Conservation (phyloP, 1,140 invertebrate genomes). For the Melitaea cinxia region DNA sequence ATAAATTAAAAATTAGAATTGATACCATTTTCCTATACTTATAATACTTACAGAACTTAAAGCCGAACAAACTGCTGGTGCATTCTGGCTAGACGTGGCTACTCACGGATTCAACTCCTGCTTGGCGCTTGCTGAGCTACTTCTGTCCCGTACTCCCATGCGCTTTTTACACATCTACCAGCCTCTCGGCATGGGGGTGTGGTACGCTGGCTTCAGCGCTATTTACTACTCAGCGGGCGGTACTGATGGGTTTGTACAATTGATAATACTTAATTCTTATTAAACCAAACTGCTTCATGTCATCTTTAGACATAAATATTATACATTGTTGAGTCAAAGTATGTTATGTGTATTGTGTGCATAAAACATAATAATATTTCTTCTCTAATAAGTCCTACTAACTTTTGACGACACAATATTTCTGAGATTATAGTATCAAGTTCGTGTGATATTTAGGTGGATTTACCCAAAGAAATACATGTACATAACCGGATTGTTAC, state of each 20-base stretch:
- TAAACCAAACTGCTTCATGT: too few relatives aligned
- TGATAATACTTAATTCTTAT: background rate
- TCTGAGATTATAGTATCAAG: too few relatives aligned
- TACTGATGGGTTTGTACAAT: conserved; percentile 80
- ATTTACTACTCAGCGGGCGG: conserved; percentile 90
- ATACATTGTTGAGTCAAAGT: too few relatives aligned
- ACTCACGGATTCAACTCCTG: conserved; percentile 88
- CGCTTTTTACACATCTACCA: conserved; percentile 87
- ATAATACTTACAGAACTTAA: conserved; percentile 31
- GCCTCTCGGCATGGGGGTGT: conserved; percentile 83
- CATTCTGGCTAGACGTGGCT: conserved; percentile 84
- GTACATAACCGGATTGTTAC: too few relatives aligned
- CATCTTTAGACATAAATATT: too few relatives aligned
- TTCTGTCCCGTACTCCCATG: conserved; percentile 86
- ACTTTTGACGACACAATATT: too few relatives aligned
- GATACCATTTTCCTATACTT: background rate
- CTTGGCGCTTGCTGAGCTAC: conserved; percentile 86
- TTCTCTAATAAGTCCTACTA: too few relatives aligned
- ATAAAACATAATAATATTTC: too few relatives aligned
- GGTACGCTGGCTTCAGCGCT: conserved; percentile 86
- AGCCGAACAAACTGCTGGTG: conserved; percentile 12
- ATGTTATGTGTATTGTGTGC: too few relatives aligned
- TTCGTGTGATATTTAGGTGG: too few relatives aligned
- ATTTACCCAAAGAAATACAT: too few relatives aligned
- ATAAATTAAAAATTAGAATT: too few relatives aligned